Conservation (phyloP, 2,113 vertebrate genomes). For the Lepus timidus region DNA sequence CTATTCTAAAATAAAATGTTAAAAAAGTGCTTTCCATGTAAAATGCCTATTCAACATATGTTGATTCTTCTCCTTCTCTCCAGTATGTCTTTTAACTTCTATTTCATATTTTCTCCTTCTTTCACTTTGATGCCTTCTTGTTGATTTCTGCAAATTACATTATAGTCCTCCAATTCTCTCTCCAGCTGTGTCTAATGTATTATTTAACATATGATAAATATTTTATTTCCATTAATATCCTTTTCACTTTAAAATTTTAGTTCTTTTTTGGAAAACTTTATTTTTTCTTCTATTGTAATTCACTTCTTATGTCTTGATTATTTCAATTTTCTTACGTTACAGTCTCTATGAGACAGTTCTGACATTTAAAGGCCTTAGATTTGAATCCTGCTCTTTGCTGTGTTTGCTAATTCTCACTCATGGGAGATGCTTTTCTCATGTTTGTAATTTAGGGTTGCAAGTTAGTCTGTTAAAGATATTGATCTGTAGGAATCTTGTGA, state of each 20-base stretch:
- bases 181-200: neutral
- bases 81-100: neutral
- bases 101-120: neutral
- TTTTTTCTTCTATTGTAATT: neutral
- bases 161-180: neutral
- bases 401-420: neutral
- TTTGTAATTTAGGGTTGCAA: constrained; percentile 10
- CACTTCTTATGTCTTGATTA: neutral
- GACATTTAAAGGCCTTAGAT: neutral
- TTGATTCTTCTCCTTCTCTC: neutral
- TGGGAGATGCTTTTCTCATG: neutral
- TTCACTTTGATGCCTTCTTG: neutral
- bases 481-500: neutral
- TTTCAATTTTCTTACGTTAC: constrained; percentile 1
- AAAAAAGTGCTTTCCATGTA: neutral
- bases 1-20: too few relatives aligned
- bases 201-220: neutral
- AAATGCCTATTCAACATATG: neutral
- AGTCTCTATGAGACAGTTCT: neutral
- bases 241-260: neutral
- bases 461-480: constrained; percentile 18
- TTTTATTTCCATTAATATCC: neutral
- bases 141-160: constrained; percentile 11
- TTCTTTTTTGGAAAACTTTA: neutral
- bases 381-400: neutral